These are phyloP conservation scores for Apeira syringaria DNA, from an alignment of 2,888 invertebrate genomes.

Conservation along the genomic window DNA sequence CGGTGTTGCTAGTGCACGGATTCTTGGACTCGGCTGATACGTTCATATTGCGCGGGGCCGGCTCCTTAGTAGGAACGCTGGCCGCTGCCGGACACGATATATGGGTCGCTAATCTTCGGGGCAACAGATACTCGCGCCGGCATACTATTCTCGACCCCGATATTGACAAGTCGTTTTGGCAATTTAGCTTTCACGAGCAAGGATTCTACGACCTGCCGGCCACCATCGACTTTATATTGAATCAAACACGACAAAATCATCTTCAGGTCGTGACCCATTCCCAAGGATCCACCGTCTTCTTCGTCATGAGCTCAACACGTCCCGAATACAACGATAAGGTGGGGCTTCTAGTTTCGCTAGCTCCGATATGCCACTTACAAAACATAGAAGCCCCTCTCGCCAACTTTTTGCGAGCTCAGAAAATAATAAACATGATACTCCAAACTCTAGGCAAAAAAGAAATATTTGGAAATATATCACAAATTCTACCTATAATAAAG, in stretches of 20 bases:
- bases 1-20: conserved; percentile 41
- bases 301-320: conserved; percentile 6
- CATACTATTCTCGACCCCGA: conserved; percentile 23
- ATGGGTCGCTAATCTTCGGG: conserved; percentile 22
- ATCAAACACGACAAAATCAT: conserved; percentile 1
- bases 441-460: conserved; percentile 21
- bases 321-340: conserved; percentile 23
- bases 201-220: conserved; percentile 20
- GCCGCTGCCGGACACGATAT: conserved; percentile 71
- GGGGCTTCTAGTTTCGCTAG: conserved; percentile 12
- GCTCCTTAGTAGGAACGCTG: conserved; percentile 41
- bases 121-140: conserved; percentile 23
- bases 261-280: conserved; percentile 21
- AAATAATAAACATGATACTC: conserved; percentile 6
- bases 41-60: conserved; percentile 38
- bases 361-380: conserved; percentile 32
- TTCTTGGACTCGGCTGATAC: conserved; percentile 35
- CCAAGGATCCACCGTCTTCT: conserved; percentile 14
- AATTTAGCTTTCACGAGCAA: conserved; percentile 23
- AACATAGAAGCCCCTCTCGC: conserved; percentile 11
- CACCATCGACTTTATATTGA: conserved; percentile 20
- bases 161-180: conserved; percentile 16
- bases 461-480: conserved; percentile 13
- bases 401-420: conserved; percentile 4
- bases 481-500: conserved; percentile 1